Conservation (phyloP, 2,888 invertebrate genomes). For the Lapara coniferarum region DNA sequence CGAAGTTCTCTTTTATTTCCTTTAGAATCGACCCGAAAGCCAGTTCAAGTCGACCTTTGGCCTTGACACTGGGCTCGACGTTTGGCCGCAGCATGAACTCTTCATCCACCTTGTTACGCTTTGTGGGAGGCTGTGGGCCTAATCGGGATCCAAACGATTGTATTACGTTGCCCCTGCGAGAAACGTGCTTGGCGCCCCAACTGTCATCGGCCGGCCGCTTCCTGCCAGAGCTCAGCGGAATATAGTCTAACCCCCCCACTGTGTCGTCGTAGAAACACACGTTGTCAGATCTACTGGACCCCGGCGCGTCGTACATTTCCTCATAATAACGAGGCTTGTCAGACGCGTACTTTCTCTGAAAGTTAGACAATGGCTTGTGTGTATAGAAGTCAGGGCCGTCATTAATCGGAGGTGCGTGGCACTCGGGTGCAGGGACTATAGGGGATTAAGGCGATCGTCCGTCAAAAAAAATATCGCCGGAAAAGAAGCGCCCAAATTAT, state of each 20-base stretch:
- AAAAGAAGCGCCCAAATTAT: no score
- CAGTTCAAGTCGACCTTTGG: constrained; percentile 67
- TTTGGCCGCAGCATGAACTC: constrained; percentile 45
- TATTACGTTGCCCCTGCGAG: constrained; percentile 33
- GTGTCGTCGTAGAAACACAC: constrained; percentile 50
- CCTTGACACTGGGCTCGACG: constrained; percentile 49
- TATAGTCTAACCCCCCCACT: constrained; percentile 28
- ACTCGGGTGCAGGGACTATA: no score
- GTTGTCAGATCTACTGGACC: constrained; percentile 34
- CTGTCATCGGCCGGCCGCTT: constrained; percentile 49
- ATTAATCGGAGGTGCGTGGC: no score
- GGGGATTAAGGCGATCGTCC: no score
- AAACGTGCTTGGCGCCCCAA: constrained; percentile 47
- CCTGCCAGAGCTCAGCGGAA: constrained; percentile 40
- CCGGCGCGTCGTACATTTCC: constrained; percentile 38
- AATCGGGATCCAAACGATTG: constrained; percentile 34
- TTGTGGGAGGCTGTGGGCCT: constrained; percentile 30
- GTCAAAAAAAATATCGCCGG: no score
- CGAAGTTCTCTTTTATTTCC: constrained; percentile 48
- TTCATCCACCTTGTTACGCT: background rate
- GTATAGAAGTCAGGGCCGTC: no score
- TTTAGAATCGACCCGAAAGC: constrained; percentile 65
- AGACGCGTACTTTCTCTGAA: constrained; percentile 61
- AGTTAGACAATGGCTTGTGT: constrained; percentile 33
- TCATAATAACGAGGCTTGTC: constrained; percentile 47